Conservation (phyloP, 2,888 invertebrate species). For the Idaea straminata region DNA sequence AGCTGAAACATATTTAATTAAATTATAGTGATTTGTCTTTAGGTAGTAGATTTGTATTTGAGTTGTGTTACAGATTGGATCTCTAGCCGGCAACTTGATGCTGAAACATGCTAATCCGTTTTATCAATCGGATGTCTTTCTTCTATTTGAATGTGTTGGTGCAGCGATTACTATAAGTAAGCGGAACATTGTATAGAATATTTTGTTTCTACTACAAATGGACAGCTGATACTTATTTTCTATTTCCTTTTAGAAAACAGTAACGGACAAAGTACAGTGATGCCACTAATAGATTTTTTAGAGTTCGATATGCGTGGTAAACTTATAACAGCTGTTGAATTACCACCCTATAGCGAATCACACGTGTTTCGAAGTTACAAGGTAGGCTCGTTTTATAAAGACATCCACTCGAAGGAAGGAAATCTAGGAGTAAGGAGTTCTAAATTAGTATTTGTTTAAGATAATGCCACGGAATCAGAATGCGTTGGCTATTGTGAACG, state of each 20-base stretch:
- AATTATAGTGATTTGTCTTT: background rate
- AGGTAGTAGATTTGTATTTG: background rate
- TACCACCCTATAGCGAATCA: background rate
- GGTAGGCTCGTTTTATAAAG: background rate
- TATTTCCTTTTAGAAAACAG: background rate
- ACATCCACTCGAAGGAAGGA: background rate
- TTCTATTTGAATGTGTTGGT: slow-evolving; percentile 78
- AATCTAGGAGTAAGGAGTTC: background rate
- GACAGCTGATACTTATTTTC: background rate
- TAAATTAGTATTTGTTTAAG: slow-evolving; percentile 52
- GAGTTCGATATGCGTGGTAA: background rate
- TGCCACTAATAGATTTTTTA: background rate
- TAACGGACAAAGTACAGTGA: background rate
- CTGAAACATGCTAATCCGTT: slow-evolving; percentile 80
- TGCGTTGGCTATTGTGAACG: slow-evolving; percentile 88
- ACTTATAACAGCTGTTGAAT: background rate
- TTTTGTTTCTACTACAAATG: background rate
- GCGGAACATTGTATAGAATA: slow-evolving; percentile 20
- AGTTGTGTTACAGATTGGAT: slow-evolving; percentile 73
- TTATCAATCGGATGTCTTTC: slow-evolving; percentile 84
- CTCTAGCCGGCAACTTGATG: slow-evolving; percentile 84
- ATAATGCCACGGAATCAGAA: slow-evolving; percentile 88
- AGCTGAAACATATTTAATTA: too few species aligned
- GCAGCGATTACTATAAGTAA: slow-evolving; percentile 77
- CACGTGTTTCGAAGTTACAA: background rate